Evolutionary conservation across 1,140 invertebrate species (phyloP).

Genomic region (Danaus melanippus): DNA sequence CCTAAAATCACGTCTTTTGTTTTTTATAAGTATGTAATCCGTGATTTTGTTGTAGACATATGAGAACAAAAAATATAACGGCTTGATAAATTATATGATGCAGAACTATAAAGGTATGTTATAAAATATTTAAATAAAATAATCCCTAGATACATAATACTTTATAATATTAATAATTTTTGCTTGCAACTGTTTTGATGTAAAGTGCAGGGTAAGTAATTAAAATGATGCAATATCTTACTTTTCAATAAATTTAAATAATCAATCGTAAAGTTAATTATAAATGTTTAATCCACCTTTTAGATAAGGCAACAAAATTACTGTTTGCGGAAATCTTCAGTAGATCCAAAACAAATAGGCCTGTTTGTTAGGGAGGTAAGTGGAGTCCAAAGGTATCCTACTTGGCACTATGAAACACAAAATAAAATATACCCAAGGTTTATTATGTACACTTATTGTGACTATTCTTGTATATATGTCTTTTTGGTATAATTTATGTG

Average conservation of each 20-base stretch:
- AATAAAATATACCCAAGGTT: no score
- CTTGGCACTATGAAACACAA: no score
- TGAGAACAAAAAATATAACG: slow-evolving; percentile 27
- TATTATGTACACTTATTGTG: no score
- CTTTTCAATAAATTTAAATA: no score
- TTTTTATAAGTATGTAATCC: slow-evolving; percentile 44
- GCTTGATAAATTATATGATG: slow-evolving; percentile 38
- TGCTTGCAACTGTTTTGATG: no score
- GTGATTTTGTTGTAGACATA: slow-evolving; percentile 34
- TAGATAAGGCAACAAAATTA: slow-evolving; percentile 8
- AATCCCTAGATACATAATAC: neutral
- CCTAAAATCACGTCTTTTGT: slow-evolving; percentile 38
- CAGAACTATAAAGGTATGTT: slow-evolving; percentile 28
- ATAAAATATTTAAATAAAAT: slow-evolving; percentile 35
- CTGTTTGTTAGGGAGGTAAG: slow-evolving; percentile 12
- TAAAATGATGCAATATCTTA: no score
- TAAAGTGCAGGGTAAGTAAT: no score
- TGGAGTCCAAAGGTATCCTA: slow-evolving; percentile 1
- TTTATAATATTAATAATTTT: no score
- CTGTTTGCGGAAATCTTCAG: slow-evolving; percentile 18
- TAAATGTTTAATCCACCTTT: no score
- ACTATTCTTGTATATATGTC: no score
- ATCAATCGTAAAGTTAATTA: no score
- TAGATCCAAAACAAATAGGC: slow-evolving; percentile 12
- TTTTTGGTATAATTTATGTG: no score